Evolutionary conservation across 2,888 invertebrate genomes (phyloP), one percentile per base, ranked within the genome.

Genomic region (Iselma pallidipennis): DNA sequence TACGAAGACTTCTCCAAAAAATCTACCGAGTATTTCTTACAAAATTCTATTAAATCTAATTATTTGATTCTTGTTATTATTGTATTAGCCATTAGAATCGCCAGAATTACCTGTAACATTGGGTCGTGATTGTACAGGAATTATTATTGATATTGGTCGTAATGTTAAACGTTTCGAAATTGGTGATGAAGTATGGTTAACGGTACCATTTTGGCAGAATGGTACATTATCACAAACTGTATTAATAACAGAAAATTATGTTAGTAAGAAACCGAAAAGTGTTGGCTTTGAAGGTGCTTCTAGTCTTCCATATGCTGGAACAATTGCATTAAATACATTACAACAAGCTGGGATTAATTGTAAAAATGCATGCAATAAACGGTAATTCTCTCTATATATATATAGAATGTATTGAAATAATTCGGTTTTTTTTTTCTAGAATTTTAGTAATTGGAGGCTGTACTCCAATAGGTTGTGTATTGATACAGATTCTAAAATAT

Each of bases 51-150:
- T 4, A 26, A 53, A 58, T 26, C 31, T 25, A 12, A 26, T 6
- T 49, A 9, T 9, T 26, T n/a, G 6, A 3, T 50, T 51, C 33
- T 60, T 63, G 29, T n/a, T 1, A 3, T 50, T 51, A 42, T 60
- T 63, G 29, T 71, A 68, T 55, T 68, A 79, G 78, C 67, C 82
- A 79, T 80, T 76, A 65, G 74, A 79, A 51, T 19, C 12, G 12
- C 78, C 79, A 45, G 83, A 83, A 63, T 76, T 85, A 64, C 87
- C 88, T 14, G 81, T 88, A 51, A 83, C 84, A 49, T 76, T 89
- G 31, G 89, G 89, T 1, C 82, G 89, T 66, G 87, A 87, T 74
- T 88, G 88, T 74, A 81, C 87, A 9, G 89, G 89, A 28, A 76
- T 87, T 37, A 83, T 89, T 9, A 81, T 85, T 21, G 87, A 87